Evolutionary conservation across 2,888 invertebrate species (phyloP), one percentile per base, ranked within the genome.

Genomic region (Caenorhabditis virilis): DNA sequence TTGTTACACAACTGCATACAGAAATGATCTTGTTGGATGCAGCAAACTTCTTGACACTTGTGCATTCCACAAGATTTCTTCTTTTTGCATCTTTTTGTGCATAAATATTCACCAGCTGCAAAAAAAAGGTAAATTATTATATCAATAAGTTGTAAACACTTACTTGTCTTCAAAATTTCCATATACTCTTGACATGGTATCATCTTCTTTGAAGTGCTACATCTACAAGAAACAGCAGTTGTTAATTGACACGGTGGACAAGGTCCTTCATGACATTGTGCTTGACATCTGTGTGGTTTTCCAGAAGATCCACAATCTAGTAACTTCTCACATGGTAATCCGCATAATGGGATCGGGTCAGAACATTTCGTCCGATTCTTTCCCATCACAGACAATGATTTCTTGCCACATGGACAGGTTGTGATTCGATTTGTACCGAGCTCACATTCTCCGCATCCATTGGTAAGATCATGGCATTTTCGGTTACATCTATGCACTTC

Each of bases 11-110:
- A 43, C 65, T 77, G 59, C 23, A 63, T 25, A 84, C 97, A 97
- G 69, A 90, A 87, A 84, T 97, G 97, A 61, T 92, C 90, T 15
- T 88, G 85, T 62, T 90, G 90, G 74, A 91, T 90, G 85, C 95
- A 97, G 84, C 97, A 97, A 41, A 88, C 86, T 72, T 90, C 89
- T 78, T 91, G 90, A 86, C 97, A 97, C 78, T 91, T 92, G 85
- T 94, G 93, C 23, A 84, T 77, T 2, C 85, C 84, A 78, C 87
- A 87, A 2, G 76, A 68, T 60, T 83, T 82, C 72, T 85, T 85
- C 66, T 93, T 93, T 52, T 89, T 90, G 83, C 97, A 97, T 76
- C 91, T 90, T 80, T 90, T 91, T 82, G 92, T 90, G 84, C 97
- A 97, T 26, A 72, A 60, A 35, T 67, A 59, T 22, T 63, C 65